A percentile compares a stretch with the other conserved stretches of the same genome.
phyloP scores from a whole-genome alignment of 2,113 vertebrate genomes.

The Spea multiplicata region DNA sequence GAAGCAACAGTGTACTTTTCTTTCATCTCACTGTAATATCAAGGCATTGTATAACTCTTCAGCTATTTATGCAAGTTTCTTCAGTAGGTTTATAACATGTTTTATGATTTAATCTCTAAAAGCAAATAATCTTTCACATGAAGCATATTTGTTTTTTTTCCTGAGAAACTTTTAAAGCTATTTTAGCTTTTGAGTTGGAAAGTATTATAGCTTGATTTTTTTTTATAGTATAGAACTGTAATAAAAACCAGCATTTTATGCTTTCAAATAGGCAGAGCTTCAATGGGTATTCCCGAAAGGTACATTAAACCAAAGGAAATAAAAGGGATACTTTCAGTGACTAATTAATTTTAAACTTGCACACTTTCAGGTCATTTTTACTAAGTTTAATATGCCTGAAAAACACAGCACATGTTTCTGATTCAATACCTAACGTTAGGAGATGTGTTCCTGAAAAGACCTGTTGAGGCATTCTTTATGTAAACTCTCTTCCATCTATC shows the following conservation, averaged over 20 bases:
- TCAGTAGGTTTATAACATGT: not conserved
- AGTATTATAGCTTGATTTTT: not conserved
- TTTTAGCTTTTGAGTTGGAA: not conserved
- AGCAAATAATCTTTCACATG: not conserved
- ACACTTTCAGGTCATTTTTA: not conserved
- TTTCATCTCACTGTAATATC: not conserved
- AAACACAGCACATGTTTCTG: no score
- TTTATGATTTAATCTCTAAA: not conserved
- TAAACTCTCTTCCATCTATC: no score
- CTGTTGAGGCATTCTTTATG: no score
- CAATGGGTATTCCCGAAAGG: not conserved
- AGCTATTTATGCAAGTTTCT: not conserved
- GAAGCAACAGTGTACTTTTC: not conserved
- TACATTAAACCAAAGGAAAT: not conserved
- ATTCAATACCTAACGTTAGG: no score
- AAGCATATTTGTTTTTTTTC: slow-evolving; percentile 5
- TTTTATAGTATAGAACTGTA: not conserved
- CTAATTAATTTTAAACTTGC: not conserved
- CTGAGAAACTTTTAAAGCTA: not conserved
- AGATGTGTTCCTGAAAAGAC: no score
- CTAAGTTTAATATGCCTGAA: no score
- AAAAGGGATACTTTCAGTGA: not conserved
- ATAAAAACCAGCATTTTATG: not conserved
- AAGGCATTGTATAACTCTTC: not conserved
- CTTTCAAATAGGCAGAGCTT: not conserved